Percentiles rank a stretch among this genome's conserved stretches.
These are phyloP conservation scores for Centruroides sculpturatus DNA, from an alignment of 1,140 invertebrate genomes.

Conservation along the genomic window DNA sequence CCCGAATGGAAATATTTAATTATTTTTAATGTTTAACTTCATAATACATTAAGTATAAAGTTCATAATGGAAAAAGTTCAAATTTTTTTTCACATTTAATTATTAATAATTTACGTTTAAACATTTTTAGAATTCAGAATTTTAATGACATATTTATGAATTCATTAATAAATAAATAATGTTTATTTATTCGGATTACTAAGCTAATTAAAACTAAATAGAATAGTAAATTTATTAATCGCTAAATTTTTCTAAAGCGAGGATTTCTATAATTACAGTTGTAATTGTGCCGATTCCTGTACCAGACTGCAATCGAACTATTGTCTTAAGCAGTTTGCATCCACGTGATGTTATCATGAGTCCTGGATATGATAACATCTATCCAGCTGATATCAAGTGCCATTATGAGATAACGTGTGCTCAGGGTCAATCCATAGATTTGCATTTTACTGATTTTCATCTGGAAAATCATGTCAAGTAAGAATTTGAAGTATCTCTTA, in stretches of 20 bases:
- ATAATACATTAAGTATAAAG: too few relatives aligned
- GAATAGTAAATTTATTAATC: background rate
- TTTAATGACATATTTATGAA: too few relatives aligned
- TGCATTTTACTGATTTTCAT: constrained; percentile 51
- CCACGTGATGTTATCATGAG: constrained; percentile 42
- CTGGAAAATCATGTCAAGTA: constrained; percentile 52
- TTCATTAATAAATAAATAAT: background rate
- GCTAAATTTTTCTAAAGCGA: background rate
- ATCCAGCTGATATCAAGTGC: constrained; percentile 52
- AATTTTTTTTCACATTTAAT: too few relatives aligned
- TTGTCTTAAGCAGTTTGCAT: constrained; percentile 39
- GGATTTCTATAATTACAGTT: constrained; percentile 8
- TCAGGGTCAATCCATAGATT: constrained; percentile 39
- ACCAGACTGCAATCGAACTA: constrained; percentile 44
- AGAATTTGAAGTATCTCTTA: constrained; percentile 14
- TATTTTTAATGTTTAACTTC: too few relatives aligned
- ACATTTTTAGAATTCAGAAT: too few relatives aligned
- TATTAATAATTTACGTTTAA: too few relatives aligned
- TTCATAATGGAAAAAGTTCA: too few relatives aligned
- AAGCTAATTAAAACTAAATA: background rate
- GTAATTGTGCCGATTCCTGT: constrained; percentile 7
- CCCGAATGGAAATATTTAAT: too few relatives aligned
- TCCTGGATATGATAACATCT: constrained; percentile 49
- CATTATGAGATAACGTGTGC: constrained; percentile 41
- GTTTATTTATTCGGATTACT: background rate